Conservation (phyloP, 2,888 invertebrate genomes). For the Panopea generosa region DNA sequence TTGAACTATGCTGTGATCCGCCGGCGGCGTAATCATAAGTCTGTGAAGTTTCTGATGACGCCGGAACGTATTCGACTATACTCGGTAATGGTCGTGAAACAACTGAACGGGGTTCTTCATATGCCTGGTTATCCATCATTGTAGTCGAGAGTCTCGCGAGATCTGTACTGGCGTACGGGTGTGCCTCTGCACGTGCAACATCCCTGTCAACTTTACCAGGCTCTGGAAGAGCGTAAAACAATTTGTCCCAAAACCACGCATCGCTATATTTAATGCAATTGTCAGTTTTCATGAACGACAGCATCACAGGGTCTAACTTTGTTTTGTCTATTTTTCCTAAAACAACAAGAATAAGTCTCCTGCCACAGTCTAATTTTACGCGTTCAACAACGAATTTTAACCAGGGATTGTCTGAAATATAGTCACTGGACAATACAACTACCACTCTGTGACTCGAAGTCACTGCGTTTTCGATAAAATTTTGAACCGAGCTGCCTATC, state of each 20-base stretch:
- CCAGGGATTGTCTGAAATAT: slow-evolving; percentile 95
- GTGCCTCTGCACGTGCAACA: slow-evolving; percentile 47
- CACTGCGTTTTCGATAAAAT: slow-evolving; percentile 94
- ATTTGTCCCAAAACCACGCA: slow-evolving; percentile 96
- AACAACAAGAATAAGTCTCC: slow-evolving; percentile 41
- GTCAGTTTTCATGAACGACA: slow-evolving; percentile 94
- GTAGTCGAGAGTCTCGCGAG: slow-evolving; percentile 29
- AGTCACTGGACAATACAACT: slow-evolving; percentile 94
- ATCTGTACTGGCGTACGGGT: slow-evolving; percentile 57
- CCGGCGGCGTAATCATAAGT: slow-evolving; percentile 26
- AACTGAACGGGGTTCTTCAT: slow-evolving; percentile 52
- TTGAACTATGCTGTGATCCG: slow-evolving; percentile 46
- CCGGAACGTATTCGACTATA: slow-evolving; percentile 39
- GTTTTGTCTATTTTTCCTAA: slow-evolving; percentile 43
- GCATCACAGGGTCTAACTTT: slow-evolving; percentile 92
- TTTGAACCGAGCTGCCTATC: slow-evolving; percentile 88
- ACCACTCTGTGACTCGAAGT: slow-evolving; percentile 94
- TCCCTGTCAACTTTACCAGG: slow-evolving; percentile 43
- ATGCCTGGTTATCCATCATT: slow-evolving; percentile 53
- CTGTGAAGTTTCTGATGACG: too few species aligned
- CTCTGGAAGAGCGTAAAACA: slow-evolving; percentile 92
- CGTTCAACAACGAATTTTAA: slow-evolving; percentile 91
- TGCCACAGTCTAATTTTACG: slow-evolving; percentile 46
- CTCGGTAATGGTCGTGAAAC: slow-evolving; percentile 47
- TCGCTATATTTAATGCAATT: slow-evolving; percentile 95